Evolutionary conservation across 2,113 vertebrate genomes (phyloP).

Genomic region (Aspiorhynchus laticeps): DNA sequence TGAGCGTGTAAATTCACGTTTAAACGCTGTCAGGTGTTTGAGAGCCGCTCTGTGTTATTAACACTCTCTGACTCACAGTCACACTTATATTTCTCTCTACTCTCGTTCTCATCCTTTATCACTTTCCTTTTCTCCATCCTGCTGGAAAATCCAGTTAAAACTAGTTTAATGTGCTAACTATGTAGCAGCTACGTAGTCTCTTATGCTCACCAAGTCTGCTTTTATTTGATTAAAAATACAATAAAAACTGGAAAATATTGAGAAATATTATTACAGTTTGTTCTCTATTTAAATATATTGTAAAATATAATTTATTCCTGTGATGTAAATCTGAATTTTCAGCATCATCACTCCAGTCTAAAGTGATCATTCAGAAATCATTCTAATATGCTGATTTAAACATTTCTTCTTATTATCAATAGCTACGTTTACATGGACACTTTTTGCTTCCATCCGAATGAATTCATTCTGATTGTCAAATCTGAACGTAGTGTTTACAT

Average conservation of each 20-base stretch:
- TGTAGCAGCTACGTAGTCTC: not conserved
- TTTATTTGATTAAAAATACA: not conserved
- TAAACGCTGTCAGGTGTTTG: conserved; percentile 24
- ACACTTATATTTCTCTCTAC: not conserved
- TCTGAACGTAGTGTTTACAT: no score
- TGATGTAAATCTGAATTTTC: not conserved
- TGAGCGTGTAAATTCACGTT: not conserved
- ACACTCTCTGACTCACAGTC: not conserved
- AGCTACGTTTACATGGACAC: no score
- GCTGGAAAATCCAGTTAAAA: not conserved
- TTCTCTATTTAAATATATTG: not conserved
- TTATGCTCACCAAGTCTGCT: not conserved
- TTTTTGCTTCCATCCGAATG: no score
- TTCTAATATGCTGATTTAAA: not conserved
- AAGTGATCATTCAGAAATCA: not conserved
- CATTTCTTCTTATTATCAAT: not conserved
- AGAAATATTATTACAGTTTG: no score
- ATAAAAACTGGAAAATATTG: no score
- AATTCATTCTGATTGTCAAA: no score
- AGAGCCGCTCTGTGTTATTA: conserved; percentile 4
- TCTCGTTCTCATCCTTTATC: not conserved
- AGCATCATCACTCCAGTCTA: not conserved
- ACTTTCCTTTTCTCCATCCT: not conserved
- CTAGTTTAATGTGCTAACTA: not conserved
- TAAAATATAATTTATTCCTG: not conserved